phyloP scores from a whole-genome alignment of 2,797 vertebrate genomes.

The Miichthys miiuy region DNA sequence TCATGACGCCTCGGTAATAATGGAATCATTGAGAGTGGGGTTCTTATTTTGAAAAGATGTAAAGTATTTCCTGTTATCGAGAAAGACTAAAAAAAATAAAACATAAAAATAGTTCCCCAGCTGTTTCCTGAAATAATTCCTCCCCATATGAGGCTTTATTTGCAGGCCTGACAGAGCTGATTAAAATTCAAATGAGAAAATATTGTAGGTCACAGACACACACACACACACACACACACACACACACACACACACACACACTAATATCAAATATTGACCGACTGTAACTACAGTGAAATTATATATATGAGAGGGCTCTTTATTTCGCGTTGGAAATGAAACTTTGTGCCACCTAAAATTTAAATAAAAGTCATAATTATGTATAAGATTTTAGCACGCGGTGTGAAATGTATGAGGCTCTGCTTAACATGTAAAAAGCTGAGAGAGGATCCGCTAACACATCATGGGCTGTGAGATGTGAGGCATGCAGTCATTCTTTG shows the following conservation, averaged over 20 bases:
- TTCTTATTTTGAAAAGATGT: background rate
- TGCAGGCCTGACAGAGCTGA: background rate
- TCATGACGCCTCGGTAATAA: background rate
- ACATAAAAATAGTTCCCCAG: background rate
- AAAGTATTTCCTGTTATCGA: background rate
- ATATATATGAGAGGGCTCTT: background rate
- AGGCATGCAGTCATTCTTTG: background rate
- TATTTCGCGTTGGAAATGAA: background rate
- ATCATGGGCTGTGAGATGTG: background rate
- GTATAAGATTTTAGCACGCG: no score
- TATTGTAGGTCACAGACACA: background rate
- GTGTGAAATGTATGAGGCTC: background rate
- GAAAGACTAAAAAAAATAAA: background rate
- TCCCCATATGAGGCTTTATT: background rate
- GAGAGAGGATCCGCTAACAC: background rate
- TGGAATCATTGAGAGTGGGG: background rate
- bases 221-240: conserved; percentile 8
- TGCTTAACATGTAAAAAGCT: background rate
- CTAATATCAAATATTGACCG: no score
- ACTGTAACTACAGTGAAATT: background rate
- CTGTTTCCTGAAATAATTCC: background rate
- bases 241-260: conserved; percentile 7
- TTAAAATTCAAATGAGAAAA: conserved; percentile 21
- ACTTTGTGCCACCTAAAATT: background rate
- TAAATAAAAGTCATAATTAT: background rate